Conservation (phyloP, 1,140 invertebrate species). For the Drosophila sp. region DNA sequence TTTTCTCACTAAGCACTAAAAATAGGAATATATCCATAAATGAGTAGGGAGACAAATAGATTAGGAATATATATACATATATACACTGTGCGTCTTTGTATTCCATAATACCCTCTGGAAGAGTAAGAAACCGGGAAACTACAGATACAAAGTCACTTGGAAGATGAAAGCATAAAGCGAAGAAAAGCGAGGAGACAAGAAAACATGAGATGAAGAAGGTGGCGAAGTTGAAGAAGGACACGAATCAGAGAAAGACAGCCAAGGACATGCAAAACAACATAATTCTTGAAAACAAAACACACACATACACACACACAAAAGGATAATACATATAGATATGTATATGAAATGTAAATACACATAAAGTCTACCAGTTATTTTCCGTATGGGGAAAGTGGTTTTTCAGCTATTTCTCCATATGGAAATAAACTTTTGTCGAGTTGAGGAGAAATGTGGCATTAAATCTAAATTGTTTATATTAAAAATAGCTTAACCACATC, state of each 20-base stretch:
- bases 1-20: not conserved
- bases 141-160: conserved; percentile 1
- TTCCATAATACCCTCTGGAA: not conserved
- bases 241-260: not conserved
- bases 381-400: not conserved
- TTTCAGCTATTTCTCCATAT: not conserved
- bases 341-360: not conserved
- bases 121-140: not conserved
- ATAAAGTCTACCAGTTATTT: not conserved
- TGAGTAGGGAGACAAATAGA: not conserved
- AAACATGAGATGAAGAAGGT: not conserved
- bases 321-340: not conserved
- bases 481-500: conserved; percentile 1
- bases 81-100: too few relatives aligned
- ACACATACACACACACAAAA: not conserved
- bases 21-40: not conserved
- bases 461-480: conserved; percentile 7
- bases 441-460: not conserved
- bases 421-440: not conserved
- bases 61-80: not conserved
- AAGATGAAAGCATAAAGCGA: not conserved
- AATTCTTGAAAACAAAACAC: not conserved
- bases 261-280: conserved; percentile 8
- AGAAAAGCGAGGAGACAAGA: not conserved
- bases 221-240: not conserved